phyloP scores from a whole-genome alignment of 2,797 vertebrate species.

The Percopsis omiscomaycus region DNA sequence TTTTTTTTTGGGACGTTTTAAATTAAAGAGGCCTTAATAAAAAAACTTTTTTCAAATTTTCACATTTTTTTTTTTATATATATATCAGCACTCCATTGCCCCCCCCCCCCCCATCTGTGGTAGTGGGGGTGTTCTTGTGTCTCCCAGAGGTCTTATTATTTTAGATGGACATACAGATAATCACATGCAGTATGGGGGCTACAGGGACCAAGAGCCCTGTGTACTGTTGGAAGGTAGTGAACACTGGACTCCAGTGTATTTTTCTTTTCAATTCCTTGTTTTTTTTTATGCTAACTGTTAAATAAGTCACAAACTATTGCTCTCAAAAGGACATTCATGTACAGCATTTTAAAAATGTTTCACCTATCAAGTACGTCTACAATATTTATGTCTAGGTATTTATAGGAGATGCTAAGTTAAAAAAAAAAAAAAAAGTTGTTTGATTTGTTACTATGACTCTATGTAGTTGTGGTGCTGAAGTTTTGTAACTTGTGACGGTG shows the following conservation, averaged over 20 bases:
- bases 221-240: constrained; percentile 70
- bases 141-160: constrained; percentile 39
- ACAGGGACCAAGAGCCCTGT: constrained; percentile 31
- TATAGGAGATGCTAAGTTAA: constrained; percentile 77
- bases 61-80: constrained; percentile 39
- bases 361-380: constrained; percentile 78
- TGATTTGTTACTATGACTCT: constrained; percentile 45
- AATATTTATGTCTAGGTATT: constrained; percentile 88
- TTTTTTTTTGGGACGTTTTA: constrained; percentile 5
- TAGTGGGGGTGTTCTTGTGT: constrained; percentile 14
- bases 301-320: constrained; percentile 68
- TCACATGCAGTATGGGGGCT: constrained; percentile 65
- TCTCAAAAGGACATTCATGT: constrained; percentile 77
- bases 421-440: constrained; percentile 35
- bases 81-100: constrained; percentile 36
- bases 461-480: constrained; percentile 61
- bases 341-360: constrained; percentile 80
- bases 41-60: constrained; percentile 21
- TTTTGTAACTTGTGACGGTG: constrained; percentile 42
- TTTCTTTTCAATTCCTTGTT: constrained; percentile 18
- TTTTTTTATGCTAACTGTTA: constrained; percentile 53
- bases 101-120: constrained; percentile 25
- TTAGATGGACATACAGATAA: constrained; percentile 61
- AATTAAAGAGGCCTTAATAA: constrained; percentile 76
- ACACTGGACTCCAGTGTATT: constrained; percentile 80